Conservation (phyloP, 2,888 invertebrate species). For the Tanaodytes sp. region DNA sequence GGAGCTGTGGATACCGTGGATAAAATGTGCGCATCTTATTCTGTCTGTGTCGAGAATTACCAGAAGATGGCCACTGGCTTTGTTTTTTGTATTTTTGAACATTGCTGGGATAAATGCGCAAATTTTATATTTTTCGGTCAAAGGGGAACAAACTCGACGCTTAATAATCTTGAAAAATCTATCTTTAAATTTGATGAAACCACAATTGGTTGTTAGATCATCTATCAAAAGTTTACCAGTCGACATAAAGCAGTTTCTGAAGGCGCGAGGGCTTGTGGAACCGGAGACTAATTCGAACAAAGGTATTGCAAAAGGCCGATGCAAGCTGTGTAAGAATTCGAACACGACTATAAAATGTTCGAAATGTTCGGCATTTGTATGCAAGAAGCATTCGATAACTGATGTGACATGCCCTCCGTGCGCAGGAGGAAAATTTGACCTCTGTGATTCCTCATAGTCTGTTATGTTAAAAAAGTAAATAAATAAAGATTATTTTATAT, state of each 20-base stretch:
- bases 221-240: conserved; percentile 43
- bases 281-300: neutral
- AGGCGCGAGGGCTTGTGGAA: no score
- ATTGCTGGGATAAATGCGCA: conserved; percentile 56
- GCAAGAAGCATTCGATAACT: conserved; percentile 34
- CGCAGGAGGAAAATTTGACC: no score
- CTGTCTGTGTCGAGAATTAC: conserved; percentile 53
- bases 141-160: conserved; percentile 17
- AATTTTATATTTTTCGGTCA: conserved; percentile 46
- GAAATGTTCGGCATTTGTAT: conserved; percentile 18
- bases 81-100: conserved; percentile 58
- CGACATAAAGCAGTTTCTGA: conserved; percentile 44
- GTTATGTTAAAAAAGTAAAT: no score
- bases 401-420: no score
- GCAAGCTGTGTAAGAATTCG: conserved; percentile 24
- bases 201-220: conserved; percentile 47
- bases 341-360: conserved; percentile 34
- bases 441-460: no score
- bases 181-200: conserved; percentile 47
- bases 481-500: no score
- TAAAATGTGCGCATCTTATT: conserved; percentile 56
- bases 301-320: conserved; percentile 4
- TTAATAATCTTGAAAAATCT: conserved; percentile 50
- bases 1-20: conserved; percentile 58
- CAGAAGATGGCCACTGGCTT: conserved; percentile 56